phyloP scores from a whole-genome alignment of 2,797 vertebrate genomes.

The Brotogeris chrysoptera region DNA sequence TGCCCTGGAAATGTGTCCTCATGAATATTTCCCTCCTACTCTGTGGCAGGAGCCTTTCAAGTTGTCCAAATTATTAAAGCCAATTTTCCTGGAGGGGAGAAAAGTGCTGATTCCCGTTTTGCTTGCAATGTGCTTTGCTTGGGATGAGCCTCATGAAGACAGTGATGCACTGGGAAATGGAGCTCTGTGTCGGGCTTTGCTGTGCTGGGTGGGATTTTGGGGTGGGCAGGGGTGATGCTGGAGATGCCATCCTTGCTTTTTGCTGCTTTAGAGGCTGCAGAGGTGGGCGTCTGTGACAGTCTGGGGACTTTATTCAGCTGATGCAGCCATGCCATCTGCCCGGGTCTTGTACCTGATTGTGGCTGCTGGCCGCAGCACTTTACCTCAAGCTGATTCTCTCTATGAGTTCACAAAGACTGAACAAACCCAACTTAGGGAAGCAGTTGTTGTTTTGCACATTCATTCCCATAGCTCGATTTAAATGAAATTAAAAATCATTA shows the following conservation, averaged over 20 bases:
- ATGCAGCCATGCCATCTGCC: rapidly evolving
- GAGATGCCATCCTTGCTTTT: neutral
- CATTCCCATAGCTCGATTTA: neutral
- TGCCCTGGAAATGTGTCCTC: neutral
- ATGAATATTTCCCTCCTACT: conserved; percentile 49
- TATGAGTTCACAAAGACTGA: neutral
- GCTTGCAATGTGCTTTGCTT: neutral
- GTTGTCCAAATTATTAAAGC: conserved; percentile 49
- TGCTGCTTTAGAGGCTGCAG: neutral
- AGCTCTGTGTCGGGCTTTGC: rapidly evolving
- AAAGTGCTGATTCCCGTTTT: conserved; percentile 33
- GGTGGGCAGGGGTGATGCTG: neutral
- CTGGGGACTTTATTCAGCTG: neutral
- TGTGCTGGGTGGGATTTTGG: neutral
- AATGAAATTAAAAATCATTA: conserved; percentile 40
- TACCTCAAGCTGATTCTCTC: neutral
- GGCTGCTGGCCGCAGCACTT: neutral
- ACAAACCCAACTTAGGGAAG: neutral
- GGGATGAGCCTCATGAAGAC: neutral
- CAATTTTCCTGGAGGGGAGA: conserved; percentile 12
- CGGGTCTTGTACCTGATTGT: rapidly evolving
- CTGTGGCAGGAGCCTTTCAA: conserved; percentile 49
- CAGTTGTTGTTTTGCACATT: conserved; percentile 30
- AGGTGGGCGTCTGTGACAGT: neutral
- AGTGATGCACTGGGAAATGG: neutral